Conservation (phyloP, 2,888 invertebrate species). For the Eretmocerus hayati region DNA sequence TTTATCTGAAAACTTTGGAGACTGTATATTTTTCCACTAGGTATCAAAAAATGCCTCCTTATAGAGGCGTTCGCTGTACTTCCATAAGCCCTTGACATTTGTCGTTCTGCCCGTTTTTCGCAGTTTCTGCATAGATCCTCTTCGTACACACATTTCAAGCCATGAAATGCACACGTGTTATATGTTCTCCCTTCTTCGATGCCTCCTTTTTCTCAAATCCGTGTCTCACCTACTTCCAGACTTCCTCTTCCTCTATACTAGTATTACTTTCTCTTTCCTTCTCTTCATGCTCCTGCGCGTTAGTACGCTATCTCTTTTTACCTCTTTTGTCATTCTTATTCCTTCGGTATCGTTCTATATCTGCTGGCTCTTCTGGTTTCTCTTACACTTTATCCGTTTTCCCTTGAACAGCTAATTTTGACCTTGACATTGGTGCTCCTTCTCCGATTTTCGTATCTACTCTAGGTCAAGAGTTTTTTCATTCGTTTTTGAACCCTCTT, state of each 20-base stretch:
- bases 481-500: no score
- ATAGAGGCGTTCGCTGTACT: no score
- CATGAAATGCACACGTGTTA: neutral
- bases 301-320: conserved; percentile 9
- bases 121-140: no score
- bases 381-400: conserved; percentile 9
- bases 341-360: conserved; percentile 22
- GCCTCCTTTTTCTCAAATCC: neutral
- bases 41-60: no score
- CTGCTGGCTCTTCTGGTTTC: conserved; percentile 14
- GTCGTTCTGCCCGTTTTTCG: no score
- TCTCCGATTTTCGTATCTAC: no score
- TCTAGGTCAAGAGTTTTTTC: no score
- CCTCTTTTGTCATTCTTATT: conserved; percentile 18
- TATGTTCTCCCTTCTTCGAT: neutral
- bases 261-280: neutral
- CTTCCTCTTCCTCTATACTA: conserved; percentile 10
- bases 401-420: conserved; percentile 10
- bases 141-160: no score
- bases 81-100: no score
- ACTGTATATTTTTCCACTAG: no score
- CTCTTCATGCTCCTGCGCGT: neutral
- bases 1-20: no score
- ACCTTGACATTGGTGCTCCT: conserved; percentile 17
- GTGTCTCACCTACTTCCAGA: conserved; percentile 19